Percentiles rank a stretch among this genome's conserved stretches.
phyloP scores from a whole-genome alignment of 1,140 invertebrate genomes.

The Ips nitidus region DNA sequence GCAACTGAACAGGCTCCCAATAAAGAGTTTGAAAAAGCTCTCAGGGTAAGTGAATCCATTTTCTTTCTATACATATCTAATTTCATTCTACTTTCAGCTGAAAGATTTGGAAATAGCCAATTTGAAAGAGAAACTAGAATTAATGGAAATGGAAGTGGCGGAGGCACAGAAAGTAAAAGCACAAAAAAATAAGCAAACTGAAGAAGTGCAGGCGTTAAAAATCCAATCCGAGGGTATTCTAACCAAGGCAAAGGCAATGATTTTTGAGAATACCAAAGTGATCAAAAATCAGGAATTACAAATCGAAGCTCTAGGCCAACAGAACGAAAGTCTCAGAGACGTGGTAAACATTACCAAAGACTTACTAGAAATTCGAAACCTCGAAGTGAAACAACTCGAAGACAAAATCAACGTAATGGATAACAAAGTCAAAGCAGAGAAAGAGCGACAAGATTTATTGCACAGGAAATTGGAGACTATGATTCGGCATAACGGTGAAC shows the following conservation, averaged over 20 bases:
- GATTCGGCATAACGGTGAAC: constrained; percentile 67
- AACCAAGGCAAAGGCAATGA: constrained; percentile 63
- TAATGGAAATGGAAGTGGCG: constrained; percentile 43
- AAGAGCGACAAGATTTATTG: constrained; percentile 66
- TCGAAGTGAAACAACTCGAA: constrained; percentile 74
- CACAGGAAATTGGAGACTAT: constrained; percentile 69
- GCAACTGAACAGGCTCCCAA: background rate
- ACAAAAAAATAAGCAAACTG: constrained; percentile 41
- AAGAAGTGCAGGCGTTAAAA: constrained; percentile 50
- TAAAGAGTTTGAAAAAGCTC: constrained; percentile 21
- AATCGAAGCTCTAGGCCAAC: constrained; percentile 67
- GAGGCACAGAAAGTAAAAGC: constrained; percentile 43
- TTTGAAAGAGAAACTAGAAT: constrained; percentile 40
- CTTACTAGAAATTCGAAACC: constrained; percentile 71
- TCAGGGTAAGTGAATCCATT: constrained; percentile 15
- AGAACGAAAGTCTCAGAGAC: constrained; percentile 73
- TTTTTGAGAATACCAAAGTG: constrained; percentile 70
- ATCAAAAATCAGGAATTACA: constrained; percentile 74
- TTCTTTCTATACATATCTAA: background rate
- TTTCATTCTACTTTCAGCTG: constrained; percentile 25
- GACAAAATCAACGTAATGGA: constrained; percentile 71
- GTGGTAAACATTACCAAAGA: constrained; percentile 76
- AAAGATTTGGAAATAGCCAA: constrained; percentile 43
- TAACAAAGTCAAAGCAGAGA: constrained; percentile 66
- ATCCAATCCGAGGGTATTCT: constrained; percentile 57